Conservation (phyloP, 2,888 invertebrate species). For the Pachydiplax longipennis region DNA sequence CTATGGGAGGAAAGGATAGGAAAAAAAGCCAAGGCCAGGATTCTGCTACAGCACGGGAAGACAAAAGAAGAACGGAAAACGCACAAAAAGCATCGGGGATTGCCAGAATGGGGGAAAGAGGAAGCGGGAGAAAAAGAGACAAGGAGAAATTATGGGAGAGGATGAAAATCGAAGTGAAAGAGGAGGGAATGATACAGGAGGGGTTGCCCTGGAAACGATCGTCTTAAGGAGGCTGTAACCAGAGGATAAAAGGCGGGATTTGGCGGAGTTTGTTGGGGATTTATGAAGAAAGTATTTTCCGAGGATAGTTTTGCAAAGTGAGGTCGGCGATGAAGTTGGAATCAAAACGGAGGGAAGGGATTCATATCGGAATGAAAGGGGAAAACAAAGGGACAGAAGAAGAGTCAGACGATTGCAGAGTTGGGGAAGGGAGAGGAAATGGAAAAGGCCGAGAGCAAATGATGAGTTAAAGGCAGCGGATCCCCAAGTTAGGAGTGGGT, state of each 20-base stretch:
- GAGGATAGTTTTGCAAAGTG: not conserved
- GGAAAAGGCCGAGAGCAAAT: not conserved
- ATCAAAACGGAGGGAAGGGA: not conserved
- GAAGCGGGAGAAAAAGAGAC: not conserved
- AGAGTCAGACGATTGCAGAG: too few relatives aligned
- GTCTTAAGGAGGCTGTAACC: too few relatives aligned
- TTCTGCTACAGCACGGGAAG: too few relatives aligned
- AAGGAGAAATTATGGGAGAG: not conserved
- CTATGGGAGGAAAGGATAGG: not conserved
- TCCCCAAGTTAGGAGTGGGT: not conserved
- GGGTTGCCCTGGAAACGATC: too few relatives aligned
- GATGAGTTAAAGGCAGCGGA: not conserved
- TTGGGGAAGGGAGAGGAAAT: too few relatives aligned
- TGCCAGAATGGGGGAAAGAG: too few relatives aligned
- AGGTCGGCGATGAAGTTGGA: not conserved
- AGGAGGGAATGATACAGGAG: too few relatives aligned
- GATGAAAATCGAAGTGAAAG: too few relatives aligned
- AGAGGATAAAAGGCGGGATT: not conserved
- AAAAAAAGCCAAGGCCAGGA: too few relatives aligned
- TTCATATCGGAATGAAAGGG: not conserved
- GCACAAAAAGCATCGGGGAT: too few relatives aligned
- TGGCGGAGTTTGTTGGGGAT: not conserved
- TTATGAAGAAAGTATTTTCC: not conserved
- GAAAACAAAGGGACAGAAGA: not conserved
- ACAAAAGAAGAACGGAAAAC: too few relatives aligned